Conservation (phyloP, 1,140 invertebrate species). For the Lepidurus couesii region DNA sequence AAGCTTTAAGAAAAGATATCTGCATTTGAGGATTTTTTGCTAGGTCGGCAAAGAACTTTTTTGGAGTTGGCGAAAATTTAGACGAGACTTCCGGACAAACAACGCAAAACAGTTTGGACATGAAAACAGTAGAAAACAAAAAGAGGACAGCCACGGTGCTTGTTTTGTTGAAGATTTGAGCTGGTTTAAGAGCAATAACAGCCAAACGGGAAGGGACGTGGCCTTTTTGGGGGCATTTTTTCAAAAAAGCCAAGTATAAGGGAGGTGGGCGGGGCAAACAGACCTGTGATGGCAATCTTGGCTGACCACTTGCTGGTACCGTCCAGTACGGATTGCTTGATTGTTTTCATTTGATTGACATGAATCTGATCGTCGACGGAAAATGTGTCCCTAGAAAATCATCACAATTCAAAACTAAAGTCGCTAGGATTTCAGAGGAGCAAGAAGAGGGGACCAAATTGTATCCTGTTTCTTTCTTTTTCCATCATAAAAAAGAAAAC, state of each 20-base stretch:
- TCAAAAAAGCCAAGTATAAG: slow-evolving; percentile 35
- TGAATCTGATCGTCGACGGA: slow-evolving; percentile 90
- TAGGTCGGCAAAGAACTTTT: not conserved
- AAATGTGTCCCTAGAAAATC: slow-evolving; percentile 75
- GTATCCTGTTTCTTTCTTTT: too few relatives aligned
- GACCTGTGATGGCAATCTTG: slow-evolving; percentile 99
- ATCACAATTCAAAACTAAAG: slow-evolving; percentile 28
- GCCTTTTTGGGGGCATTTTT: not conserved
- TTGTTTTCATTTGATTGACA: slow-evolving; percentile 90
- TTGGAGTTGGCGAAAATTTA: not conserved
- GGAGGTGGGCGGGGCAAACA: slow-evolving; percentile 48
- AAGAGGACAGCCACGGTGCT: not conserved
- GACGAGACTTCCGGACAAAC: not conserved
- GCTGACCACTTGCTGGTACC: slow-evolving; percentile 99
- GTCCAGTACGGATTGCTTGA: slow-evolving; percentile 97
- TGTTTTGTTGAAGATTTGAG: not conserved
- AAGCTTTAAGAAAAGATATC: not conserved
- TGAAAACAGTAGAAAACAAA: not conserved
- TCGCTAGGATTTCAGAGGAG: not conserved
- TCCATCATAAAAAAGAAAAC: too few relatives aligned
- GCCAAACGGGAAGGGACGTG: not conserved
- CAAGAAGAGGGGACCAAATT: too few relatives aligned
- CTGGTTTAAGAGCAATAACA: not conserved
- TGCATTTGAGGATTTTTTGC: not conserved
- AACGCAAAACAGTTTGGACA: not conserved